Conservation (phyloP, 1,140 invertebrate genomes). For the Megalopta genalis region DNA sequence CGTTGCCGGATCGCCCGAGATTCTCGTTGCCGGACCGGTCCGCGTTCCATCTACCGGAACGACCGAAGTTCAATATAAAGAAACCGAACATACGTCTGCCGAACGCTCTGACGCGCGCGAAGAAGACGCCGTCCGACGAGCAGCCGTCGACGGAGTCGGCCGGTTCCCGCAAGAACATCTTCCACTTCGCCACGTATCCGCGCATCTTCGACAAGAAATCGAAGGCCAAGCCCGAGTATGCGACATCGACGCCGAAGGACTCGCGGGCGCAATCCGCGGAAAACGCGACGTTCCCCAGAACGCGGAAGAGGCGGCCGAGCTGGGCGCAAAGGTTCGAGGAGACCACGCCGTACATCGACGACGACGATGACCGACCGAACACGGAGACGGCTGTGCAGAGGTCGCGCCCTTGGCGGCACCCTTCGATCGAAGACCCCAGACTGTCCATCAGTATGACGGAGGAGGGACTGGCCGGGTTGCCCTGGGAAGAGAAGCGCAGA, state of each 20-base stretch:
- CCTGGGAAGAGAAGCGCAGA: slow-evolving; percentile 68
- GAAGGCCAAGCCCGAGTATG: slow-evolving; percentile 75
- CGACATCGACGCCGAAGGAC: slow-evolving; percentile 74
- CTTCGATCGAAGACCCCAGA: slow-evolving; percentile 76
- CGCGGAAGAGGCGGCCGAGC: slow-evolving; percentile 71
- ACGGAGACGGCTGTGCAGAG: slow-evolving; percentile 64
- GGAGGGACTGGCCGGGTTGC: slow-evolving; percentile 52
- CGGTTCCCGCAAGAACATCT: slow-evolving; percentile 81
- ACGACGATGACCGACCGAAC: slow-evolving; percentile 74
- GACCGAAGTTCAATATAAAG: slow-evolving; percentile 76
- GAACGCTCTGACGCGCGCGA: slow-evolving; percentile 53
- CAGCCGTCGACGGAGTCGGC: slow-evolving; percentile 79
- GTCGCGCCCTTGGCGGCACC: slow-evolving; percentile 77
- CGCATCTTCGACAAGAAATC: slow-evolving; percentile 85
- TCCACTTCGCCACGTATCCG: slow-evolving; percentile 88
- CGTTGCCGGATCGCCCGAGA: slow-evolving; percentile 81
- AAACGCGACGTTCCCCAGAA: slow-evolving; percentile 79
- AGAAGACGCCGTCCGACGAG: slow-evolving; percentile 68
- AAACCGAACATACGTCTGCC: slow-evolving; percentile 74
- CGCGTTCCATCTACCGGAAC: slow-evolving; percentile 83
- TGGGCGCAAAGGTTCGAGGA: slow-evolving; percentile 80
- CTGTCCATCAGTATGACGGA: slow-evolving; percentile 61
- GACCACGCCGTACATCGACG: slow-evolving; percentile 62
- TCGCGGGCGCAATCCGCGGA: slow-evolving; percentile 76
- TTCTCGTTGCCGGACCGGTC: slow-evolving; percentile 82